Evolutionary conservation across 2,888 invertebrate genomes (phyloP).

Genomic region (Aphodius sticticus): DNA sequence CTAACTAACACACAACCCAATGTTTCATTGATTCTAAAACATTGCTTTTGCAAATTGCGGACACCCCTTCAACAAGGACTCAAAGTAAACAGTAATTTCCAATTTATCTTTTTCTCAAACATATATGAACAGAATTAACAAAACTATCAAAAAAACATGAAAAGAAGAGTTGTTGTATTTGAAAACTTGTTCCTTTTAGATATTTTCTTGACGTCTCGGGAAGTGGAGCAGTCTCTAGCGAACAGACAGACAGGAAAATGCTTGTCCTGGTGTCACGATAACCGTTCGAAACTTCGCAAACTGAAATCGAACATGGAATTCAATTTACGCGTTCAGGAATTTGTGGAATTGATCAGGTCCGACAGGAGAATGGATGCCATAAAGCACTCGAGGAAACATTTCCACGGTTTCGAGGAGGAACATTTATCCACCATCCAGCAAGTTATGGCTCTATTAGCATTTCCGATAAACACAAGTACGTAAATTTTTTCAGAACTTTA

Average conservation of each 20-base stretch:
- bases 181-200: slow-evolving; percentile 64
- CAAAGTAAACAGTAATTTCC: no score
- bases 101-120: no score
- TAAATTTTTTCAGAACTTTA: background rate
- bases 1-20: no score
- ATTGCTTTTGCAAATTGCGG: no score
- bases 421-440: slow-evolving; percentile 89
- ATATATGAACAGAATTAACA: no score
- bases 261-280: slow-evolving; percentile 95
- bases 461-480: slow-evolving; percentile 75
- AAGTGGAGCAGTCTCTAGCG: slow-evolving; percentile 86
- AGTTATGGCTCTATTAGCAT: slow-evolving; percentile 95
- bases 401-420: slow-evolving; percentile 86
- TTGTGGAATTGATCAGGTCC: slow-evolving; percentile 90
- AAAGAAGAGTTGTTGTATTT: no score
- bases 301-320: slow-evolving; percentile 96
- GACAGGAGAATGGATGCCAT: slow-evolving; percentile 92
- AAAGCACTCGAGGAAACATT: slow-evolving; percentile 92
- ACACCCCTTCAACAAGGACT: no score
- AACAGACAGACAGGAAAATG: slow-evolving; percentile 87
- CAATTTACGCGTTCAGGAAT: slow-evolving; percentile 91
- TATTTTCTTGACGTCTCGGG: slow-evolving; percentile 82
- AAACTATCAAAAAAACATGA: no score
- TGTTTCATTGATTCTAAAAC: no score
- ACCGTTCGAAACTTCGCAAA: slow-evolving; percentile 93